Conservation (phyloP, 1,140 invertebrate genomes). For the Heliconius eleuchia region DNA sequence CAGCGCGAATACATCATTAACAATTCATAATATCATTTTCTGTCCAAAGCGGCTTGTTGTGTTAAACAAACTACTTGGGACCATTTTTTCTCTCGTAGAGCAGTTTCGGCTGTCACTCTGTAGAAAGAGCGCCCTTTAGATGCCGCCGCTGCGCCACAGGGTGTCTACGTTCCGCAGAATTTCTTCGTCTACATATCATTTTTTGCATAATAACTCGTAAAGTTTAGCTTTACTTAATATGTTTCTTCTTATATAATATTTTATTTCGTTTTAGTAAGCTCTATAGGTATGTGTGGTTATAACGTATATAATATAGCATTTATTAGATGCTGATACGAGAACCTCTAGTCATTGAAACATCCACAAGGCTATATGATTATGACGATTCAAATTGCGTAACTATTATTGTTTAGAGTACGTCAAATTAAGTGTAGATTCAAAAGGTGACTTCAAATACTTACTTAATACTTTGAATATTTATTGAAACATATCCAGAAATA, state of each 20-base stretch:
- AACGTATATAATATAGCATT: too few relatives aligned
- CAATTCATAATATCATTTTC: constrained; percentile 37
- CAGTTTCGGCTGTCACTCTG: constrained; percentile 74
- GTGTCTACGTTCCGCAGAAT: constrained; percentile 63
- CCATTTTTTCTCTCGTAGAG: constrained; percentile 61
- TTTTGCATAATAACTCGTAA: constrained; percentile 50
- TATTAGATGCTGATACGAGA: too few relatives aligned
- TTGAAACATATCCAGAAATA: too few relatives aligned
- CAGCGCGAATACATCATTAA: constrained; percentile 49
- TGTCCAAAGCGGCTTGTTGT: constrained; percentile 63
- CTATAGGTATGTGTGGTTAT: not conserved
- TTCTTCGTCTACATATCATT: constrained; percentile 57
- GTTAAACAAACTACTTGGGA: constrained; percentile 72
- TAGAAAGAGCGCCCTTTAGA: constrained; percentile 61
- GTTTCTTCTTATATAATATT: not conserved
- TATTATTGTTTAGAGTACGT: too few relatives aligned
- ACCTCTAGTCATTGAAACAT: too few relatives aligned
- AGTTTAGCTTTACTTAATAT: constrained; percentile 31
- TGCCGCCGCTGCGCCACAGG: constrained; percentile 61
- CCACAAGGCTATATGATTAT: too few relatives aligned
- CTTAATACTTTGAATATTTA: too few relatives aligned
- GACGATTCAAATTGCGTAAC: too few relatives aligned
- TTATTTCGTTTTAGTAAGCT: not conserved
- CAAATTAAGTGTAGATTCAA: too few relatives aligned
- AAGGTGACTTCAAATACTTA: too few relatives aligned